Evolutionary conservation across 2,797 vertebrate genomes (phyloP).

Genomic region (Hydrolagus colliei): DNA sequence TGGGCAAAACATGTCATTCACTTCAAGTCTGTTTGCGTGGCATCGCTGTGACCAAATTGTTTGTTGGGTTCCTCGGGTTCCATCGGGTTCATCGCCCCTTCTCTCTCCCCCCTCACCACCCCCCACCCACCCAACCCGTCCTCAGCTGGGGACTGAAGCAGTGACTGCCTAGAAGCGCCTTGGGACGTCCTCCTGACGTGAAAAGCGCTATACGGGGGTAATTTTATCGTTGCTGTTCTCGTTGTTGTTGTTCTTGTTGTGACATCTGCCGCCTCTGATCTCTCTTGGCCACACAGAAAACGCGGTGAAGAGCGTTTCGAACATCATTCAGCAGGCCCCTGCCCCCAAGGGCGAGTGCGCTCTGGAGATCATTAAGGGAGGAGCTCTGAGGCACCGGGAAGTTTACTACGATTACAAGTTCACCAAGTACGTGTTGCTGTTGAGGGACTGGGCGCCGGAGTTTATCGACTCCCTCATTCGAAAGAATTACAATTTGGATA

Average conservation of each 20-base stretch:
- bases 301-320: slow-evolving; percentile 40
- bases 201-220: background rate
- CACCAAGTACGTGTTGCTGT: slow-evolving; percentile 42
- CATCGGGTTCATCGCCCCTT: background rate
- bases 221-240: background rate
- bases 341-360: slow-evolving; percentile 58
- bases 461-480: slow-evolving; percentile 46
- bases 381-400: slow-evolving; percentile 49
- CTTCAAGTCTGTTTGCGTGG: too few species aligned
- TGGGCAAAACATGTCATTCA: too few species aligned
- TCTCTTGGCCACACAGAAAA: slow-evolving; percentile 40
- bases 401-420: slow-evolving; percentile 44
- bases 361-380: slow-evolving; percentile 55
- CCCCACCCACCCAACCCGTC: too few species aligned
- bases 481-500: slow-evolving; percentile 37
- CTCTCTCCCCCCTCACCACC: too few species aligned
- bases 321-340: slow-evolving; percentile 6
- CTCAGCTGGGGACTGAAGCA: too few species aligned
- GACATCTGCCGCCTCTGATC: background rate
- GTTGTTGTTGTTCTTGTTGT: background rate
- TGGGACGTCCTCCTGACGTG: background rate
- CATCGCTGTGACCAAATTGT: too few species aligned
- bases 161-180: background rate
- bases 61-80: too few species aligned
- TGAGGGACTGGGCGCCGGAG: slow-evolving; percentile 50